Conservation (phyloP, 2,888 invertebrate species). For the Hemaris fuciformis region DNA sequence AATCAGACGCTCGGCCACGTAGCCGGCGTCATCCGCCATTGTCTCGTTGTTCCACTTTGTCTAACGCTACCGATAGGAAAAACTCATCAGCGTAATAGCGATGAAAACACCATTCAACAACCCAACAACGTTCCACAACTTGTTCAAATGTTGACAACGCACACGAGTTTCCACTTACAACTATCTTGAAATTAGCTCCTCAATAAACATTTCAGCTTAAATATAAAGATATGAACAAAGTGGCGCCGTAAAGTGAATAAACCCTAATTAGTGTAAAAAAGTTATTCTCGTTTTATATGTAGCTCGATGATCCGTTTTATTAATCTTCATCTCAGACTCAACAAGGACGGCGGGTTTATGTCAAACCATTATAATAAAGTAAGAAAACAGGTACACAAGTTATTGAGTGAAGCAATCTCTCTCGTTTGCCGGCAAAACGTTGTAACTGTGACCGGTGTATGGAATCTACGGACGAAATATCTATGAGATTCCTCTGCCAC, state of each 20-base stretch:
- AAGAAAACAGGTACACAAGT: background rate
- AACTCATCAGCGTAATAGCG: slow-evolving; percentile 15
- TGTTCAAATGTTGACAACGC: background rate
- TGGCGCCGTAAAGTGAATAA: background rate
- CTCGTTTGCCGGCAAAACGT: slow-evolving; percentile 45
- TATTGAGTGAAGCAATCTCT: slow-evolving; percentile 21
- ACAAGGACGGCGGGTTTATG: background rate
- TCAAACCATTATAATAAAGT: background rate
- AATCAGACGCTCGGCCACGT: slow-evolving; percentile 41
- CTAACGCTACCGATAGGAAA: slow-evolving; percentile 14
- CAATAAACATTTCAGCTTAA: background rate
- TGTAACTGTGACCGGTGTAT: slow-evolving; percentile 54
- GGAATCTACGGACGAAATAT: slow-evolving; percentile 63
- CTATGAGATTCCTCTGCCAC: slow-evolving; percentile 60
- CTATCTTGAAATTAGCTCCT: background rate
- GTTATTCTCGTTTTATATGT: background rate
- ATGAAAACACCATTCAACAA: slow-evolving; percentile 7
- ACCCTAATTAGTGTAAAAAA: background rate
- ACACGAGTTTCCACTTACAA: no score
- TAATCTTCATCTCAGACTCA: background rate
- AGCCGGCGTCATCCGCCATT: slow-evolving; percentile 36
- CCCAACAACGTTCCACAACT: background rate
- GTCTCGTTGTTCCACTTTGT: slow-evolving; percentile 32
- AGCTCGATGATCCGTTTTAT: background rate
- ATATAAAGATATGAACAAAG: background rate